Evolutionary conservation across 1,140 invertebrate species (phyloP), one percentile per base, ranked within the genome.

Genomic region (Formica selysi): DNA sequence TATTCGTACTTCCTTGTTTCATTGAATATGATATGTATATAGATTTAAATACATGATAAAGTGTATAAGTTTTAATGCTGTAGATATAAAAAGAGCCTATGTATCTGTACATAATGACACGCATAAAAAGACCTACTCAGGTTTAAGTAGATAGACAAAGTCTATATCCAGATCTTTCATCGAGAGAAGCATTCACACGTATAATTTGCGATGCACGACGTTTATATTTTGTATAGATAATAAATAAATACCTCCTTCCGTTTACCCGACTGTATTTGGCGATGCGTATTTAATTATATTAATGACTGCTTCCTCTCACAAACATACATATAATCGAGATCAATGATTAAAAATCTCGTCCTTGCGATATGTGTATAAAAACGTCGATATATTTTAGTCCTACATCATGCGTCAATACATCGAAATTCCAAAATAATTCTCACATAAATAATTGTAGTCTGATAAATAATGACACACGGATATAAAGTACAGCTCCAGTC

Each of bases 11-110:
- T 51, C 4, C 48, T 51, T 51, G 48, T 51, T 51, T 51, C 16
- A 51, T 48, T 51, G 11, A 51, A 19, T 19, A 51, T 51, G 19
- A 44, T 59, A 59, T 64, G 16, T 29, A 76, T n/a, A n/a, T 67
- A 38, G 59, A 16, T 70, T 68, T 78, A 74, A 70, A 70, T 57
- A 48, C 32, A 54, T 16, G 22, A 16, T 51, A 44, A 64, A 78
- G 7, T 70, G 38, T 81, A 51, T 73, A 87, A 36, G 48, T 86
- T 57, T 22, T 78, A 67, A 71, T 74, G 36, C 59, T 83, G 74
- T 88, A 86, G 16, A 81, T 90, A 73, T 68, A 71, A 91, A 81
- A 54, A 80, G 62, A 74, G 73, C 64, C 68, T 81, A 76, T 78
- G 51, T 86, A 76, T 51, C 54, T 57, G 64, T 89, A 86, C 16